Evolutionary conservation across 2,888 invertebrate genomes (phyloP).

Genomic region (Napeogenes sylphis): DNA sequence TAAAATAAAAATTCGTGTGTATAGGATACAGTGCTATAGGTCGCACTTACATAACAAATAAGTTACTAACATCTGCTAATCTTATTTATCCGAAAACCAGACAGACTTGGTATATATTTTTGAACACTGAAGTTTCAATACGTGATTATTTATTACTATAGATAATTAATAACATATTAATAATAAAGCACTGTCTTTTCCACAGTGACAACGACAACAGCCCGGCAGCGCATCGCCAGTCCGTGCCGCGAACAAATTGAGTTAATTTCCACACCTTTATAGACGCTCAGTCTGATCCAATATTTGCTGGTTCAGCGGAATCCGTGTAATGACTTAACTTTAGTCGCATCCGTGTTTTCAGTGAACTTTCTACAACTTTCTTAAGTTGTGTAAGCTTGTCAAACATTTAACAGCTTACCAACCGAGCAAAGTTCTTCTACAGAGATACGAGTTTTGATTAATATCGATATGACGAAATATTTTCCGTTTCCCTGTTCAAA

Average conservation of each 20-base stretch:
- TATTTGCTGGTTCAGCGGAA: slow-evolving; percentile 54
- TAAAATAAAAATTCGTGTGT: no score
- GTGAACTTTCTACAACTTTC: not conserved
- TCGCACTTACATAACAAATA: no score
- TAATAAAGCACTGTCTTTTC: slow-evolving; percentile 31
- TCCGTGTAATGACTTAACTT: slow-evolving; percentile 36
- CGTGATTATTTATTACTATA: no score
- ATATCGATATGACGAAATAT: not conserved
- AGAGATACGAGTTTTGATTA: not conserved
- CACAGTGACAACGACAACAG: slow-evolving; percentile 38
- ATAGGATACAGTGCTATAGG: no score
- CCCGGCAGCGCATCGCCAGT: slow-evolving; percentile 35
- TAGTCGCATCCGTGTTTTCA: slow-evolving; percentile 21
- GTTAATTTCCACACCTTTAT: slow-evolving; percentile 61
- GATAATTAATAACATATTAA: slow-evolving; percentile 13
- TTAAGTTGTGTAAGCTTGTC: not conserved
- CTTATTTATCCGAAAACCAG: not conserved
- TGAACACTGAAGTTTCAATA: no score
- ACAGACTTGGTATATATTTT: not conserved
- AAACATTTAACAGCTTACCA: slow-evolving; percentile 3
- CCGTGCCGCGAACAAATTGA: slow-evolving; percentile 63
- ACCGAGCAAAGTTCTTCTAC: not conserved
- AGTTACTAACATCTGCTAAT: no score
- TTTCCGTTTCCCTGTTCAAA: not conserved
- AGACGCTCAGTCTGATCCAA: slow-evolving; percentile 51